Percentiles rank a stretch among this genome's conserved stretches.
Conservation (phyloP, 2,113 vertebrate species). For the Stomatorhinus ivindoensis region DNA sequence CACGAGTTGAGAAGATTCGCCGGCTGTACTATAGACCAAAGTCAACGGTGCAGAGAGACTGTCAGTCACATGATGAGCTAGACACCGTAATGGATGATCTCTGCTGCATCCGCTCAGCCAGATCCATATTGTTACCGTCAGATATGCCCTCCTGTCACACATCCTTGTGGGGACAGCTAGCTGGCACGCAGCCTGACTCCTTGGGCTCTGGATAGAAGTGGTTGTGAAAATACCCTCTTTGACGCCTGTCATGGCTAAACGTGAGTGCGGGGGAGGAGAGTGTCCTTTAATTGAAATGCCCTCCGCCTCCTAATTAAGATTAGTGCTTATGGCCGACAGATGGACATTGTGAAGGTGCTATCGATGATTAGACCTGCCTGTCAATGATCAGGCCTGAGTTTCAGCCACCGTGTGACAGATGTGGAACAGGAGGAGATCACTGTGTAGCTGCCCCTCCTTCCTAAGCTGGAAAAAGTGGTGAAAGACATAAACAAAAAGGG, state of each 20-base stretch:
- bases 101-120: not conserved
- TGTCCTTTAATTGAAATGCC: not conserved
- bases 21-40: not conserved
- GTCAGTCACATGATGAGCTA: not conserved
- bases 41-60: not conserved
- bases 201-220: not conserved
- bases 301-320: not conserved
- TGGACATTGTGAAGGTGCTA: not conserved
- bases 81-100: not conserved
- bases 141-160: not conserved
- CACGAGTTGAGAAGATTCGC: not conserved
- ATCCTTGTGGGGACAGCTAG: not conserved
- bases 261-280: not conserved
- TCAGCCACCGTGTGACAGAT: not conserved
- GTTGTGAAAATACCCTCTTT: not conserved
- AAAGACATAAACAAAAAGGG: not conserved
- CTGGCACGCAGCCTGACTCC: not conserved
- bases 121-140: not conserved
- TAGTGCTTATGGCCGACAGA: not conserved
- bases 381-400: not conserved
- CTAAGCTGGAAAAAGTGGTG: not conserved
- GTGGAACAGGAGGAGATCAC: not conserved
- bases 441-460: not conserved
- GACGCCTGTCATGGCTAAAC: slow-evolving; percentile 4
- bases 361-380: not conserved